Evolutionary conservation across 2,797 vertebrate species (phyloP), one percentile per base, ranked within the genome.

Genomic region (Staurois parvus): DNA sequence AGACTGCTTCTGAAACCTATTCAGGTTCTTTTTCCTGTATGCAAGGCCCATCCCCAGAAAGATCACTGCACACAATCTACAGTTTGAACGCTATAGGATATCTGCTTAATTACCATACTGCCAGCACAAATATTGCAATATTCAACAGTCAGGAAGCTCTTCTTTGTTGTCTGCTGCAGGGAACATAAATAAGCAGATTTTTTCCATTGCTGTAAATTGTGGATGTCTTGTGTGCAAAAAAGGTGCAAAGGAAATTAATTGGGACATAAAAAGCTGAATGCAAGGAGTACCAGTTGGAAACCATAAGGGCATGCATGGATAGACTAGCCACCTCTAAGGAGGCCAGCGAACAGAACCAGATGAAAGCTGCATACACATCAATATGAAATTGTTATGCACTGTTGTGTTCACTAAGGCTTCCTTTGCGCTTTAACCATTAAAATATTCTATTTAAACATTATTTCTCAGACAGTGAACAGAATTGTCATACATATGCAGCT

Each of bases 71-170:
- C 70, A 80, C 45, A 73, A 66, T 69, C 37, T 67, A 69, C 76
- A 68, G 15, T 28, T n/a, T 24, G 30, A 42, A 74, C 75, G 70
- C 56, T n/a, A 8, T 28, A 69, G 42, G 42, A 75, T 67, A 56
- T 80, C 30, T 79, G 21, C 12, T 19, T 59, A 74, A 52, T 56
- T 85, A 74, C 10, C 48, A 77, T 78, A 34, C 45, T 34, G 56
- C 37, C 32, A 56, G 84, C 69, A 67, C 8, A 68, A 68, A 52
- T 45, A 77, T 77, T 84, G 30, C 45, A 67, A 75, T 85, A 85
- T 68, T 40, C 72, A 75, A 67, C 42, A n/a, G 28, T 68, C 26
- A 67, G 45, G 17, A 79, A 52, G 11, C 12, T n/a, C 6, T 37
- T 34, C 42, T 40, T 67, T 83, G 29, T 48, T 37, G 73, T 56